A percentile compares a stretch with the other conserved stretches of the same genome.
Conservation (phyloP, 2,888 invertebrate genomes). For the Euspilapteryx auroguttella region DNA sequence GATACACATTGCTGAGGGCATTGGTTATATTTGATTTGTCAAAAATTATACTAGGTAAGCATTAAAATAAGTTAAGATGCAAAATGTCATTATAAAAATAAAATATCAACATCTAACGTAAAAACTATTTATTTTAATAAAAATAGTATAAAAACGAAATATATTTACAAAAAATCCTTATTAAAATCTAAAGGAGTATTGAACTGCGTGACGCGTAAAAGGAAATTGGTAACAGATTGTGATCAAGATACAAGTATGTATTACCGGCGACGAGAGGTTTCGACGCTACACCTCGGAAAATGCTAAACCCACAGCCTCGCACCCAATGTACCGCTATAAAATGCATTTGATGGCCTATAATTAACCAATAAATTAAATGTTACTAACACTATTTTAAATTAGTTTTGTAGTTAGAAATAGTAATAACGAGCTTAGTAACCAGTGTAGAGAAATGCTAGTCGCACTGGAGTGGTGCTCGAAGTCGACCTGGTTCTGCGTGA, state of each 20-base stretch:
- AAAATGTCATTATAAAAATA: too few relatives aligned
- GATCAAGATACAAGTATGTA: constrained; percentile 12
- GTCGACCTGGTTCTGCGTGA: constrained; percentile 26
- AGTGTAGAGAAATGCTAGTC: too few relatives aligned
- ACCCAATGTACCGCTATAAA: too few relatives aligned
- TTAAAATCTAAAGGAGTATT: constrained; percentile 43
- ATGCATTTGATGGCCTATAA: constrained; percentile 55
- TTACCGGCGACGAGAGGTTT: constrained; percentile 1
- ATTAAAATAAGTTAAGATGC: too few relatives aligned
- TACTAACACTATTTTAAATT: too few relatives aligned
- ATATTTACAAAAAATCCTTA: constrained; percentile 51
- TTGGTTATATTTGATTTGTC: too few relatives aligned
- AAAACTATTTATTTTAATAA: constrained; percentile 18
- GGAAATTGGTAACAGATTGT: constrained; percentile 40
- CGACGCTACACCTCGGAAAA: too few relatives aligned
- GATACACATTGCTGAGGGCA: too few relatives aligned
- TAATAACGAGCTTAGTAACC: constrained; percentile 17
- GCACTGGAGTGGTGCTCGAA: constrained; percentile 18
- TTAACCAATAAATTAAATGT: too few relatives aligned
- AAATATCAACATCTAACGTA: too few relatives aligned
- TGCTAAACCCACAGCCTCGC: constrained; percentile 15
- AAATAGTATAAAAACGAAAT: constrained; percentile 17
- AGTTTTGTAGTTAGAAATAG: constrained; percentile 19
- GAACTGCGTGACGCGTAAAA: constrained; percentile 36
- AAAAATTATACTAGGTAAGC: too few relatives aligned